Conservation (phyloP, 2,888 invertebrate genomes). For the Lepidonotus clava region DNA sequence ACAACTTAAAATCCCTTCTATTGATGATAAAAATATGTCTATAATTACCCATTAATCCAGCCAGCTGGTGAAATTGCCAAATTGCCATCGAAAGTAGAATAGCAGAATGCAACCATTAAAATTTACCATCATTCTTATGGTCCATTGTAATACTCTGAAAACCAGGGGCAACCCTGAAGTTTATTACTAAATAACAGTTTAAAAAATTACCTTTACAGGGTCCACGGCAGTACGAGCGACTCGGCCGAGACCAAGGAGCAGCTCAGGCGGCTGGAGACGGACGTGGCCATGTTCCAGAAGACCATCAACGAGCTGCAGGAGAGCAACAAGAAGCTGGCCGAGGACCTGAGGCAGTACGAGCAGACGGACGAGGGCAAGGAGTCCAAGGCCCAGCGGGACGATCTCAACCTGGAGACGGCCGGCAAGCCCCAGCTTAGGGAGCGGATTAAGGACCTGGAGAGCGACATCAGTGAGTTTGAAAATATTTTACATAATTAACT, state of each 20-base stretch:
- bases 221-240: not conserved
- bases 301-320: constrained; percentile 84
- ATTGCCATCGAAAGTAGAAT: too few relatives aligned
- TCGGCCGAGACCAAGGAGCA: constrained; percentile 85
- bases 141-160: too few relatives aligned
- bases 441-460: constrained; percentile 93
- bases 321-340: constrained; percentile 79
- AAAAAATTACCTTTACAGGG: too few relatives aligned
- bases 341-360: constrained; percentile 80
- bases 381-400: constrained; percentile 5
- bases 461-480: constrained; percentile 88
- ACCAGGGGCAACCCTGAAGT: too few relatives aligned
- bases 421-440: constrained; percentile 82
- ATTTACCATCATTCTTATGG: too few relatives aligned
- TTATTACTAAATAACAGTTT: too few relatives aligned
- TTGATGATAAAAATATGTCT: too few relatives aligned
- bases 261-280: constrained; percentile 89
- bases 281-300: constrained; percentile 86
- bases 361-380: constrained; percentile 79
- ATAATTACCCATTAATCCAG: too few relatives aligned
- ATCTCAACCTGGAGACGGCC: constrained; percentile 56
- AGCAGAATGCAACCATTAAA: too few relatives aligned
- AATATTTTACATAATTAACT: too few relatives aligned
- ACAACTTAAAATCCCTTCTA: too few relatives aligned
- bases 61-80: too few relatives aligned